Evolutionary conservation across 2,113 vertebrate species (phyloP).

Genomic region (Condylura cristata): DNA sequence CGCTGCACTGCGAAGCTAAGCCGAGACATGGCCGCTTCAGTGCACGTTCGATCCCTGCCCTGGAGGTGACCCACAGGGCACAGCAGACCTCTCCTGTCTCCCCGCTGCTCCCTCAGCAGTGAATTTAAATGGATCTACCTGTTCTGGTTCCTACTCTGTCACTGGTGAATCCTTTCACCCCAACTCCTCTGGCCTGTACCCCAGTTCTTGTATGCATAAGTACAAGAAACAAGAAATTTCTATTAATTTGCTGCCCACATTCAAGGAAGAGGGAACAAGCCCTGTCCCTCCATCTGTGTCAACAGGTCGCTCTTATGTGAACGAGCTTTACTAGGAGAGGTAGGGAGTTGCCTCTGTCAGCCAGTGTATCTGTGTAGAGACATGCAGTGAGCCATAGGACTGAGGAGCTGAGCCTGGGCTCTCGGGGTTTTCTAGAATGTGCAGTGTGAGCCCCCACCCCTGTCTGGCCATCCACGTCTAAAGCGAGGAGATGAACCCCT

Average conservation of each 20-base stretch:
- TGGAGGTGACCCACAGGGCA: too few relatives aligned
- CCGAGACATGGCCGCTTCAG: too few relatives aligned
- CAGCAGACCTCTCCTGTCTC: too few relatives aligned
- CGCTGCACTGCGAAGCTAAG: too few relatives aligned
- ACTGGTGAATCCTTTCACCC: too few relatives aligned
- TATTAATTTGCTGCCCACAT: not conserved
- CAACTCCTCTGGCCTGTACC: too few relatives aligned
- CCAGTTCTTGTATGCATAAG: too few relatives aligned
- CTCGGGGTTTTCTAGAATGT: not conserved
- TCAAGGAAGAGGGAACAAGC: not conserved
- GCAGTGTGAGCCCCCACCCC: not conserved
- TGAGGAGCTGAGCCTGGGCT: not conserved
- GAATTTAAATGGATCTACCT: too few relatives aligned
- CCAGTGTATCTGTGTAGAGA: not conserved
- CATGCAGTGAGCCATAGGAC: too few relatives aligned
- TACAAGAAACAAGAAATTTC: not conserved
- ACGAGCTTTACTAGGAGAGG: not conserved
- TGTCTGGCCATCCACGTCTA: fast-evolving
- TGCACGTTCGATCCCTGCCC: too few relatives aligned
- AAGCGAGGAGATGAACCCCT: not conserved
- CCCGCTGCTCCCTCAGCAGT: too few relatives aligned
- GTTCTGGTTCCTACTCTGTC: too few relatives aligned
- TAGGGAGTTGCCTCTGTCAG: not conserved
- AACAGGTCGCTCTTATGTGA: not conserved
- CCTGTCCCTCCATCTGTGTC: not conserved